These are phyloP conservation scores for Steinernema carpocapsae DNA, from an alignment of 2,888 invertebrate genomes.

Conservation along the genomic window DNA sequence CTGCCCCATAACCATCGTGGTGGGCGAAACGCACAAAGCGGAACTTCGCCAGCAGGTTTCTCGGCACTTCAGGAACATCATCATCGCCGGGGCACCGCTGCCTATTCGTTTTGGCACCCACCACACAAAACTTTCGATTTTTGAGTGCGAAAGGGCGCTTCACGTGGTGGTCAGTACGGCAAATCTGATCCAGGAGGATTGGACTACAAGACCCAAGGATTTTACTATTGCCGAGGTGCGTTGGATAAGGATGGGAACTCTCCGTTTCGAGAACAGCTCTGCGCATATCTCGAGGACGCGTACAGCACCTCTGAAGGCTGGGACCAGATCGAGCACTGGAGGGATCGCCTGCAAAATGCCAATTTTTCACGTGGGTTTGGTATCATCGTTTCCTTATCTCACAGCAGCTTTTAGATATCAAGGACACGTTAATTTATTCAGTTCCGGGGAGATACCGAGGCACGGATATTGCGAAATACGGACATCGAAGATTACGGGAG, in stretches of 20 bases:
- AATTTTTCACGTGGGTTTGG: slow-evolving; percentile 41
- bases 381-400: neutral
- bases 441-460: slow-evolving; percentile 50
- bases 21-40: slow-evolving; percentile 42
- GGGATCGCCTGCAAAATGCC: slow-evolving; percentile 37
- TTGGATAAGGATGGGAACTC: slow-evolving; percentile 34
- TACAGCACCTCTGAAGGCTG: slow-evolving; percentile 11
- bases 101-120: slow-evolving; percentile 60
- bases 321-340: slow-evolving; percentile 44
- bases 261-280: neutral
- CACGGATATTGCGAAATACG: neutral
- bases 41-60: slow-evolving; percentile 35
- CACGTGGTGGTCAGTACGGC: slow-evolving; percentile 62
- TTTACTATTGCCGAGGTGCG: slow-evolving; percentile 50
- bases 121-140: slow-evolving; percentile 61
- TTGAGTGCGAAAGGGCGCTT: slow-evolving; percentile 48
- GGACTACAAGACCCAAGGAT: slow-evolving; percentile 58
- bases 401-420: neutral
- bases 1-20: slow-evolving; percentile 49
- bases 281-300: slow-evolving; percentile 2
- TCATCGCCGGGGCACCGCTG: slow-evolving; percentile 39
- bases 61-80: slow-evolving; percentile 36
- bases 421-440: slow-evolving; percentile 56
- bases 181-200: slow-evolving; percentile 56
- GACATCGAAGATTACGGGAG: neutral